Evolutionary conservation across 2,113 vertebrate genomes (phyloP).

Genomic region (Nipponia nippon): DNA sequence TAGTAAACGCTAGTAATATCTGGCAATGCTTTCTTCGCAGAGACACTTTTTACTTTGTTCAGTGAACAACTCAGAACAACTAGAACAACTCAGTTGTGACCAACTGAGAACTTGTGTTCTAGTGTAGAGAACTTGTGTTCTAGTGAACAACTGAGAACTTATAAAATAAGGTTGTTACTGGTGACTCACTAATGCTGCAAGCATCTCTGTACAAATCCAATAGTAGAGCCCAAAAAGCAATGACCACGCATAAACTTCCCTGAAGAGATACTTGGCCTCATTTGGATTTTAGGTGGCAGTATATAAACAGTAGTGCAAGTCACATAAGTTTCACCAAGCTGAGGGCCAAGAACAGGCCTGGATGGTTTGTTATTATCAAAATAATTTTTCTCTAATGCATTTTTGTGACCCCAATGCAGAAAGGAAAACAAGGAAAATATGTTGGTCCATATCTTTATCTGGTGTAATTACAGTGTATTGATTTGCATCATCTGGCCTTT

Average conservation of each 20-base stretch:
- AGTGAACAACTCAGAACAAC: neutral
- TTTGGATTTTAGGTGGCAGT: neutral
- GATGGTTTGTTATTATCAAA: neutral
- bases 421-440: neutral
- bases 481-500: neutral
- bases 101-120: neutral
- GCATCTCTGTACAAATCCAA: neutral
- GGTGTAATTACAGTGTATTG: neutral
- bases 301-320: neutral
- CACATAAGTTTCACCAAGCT: neutral
- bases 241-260: neutral
- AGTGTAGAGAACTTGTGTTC: too few species aligned
- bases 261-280: neutral
- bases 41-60: neutral
- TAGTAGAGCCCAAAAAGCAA: neutral
- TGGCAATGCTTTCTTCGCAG: neutral
- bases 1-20: neutral
- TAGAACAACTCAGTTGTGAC: neutral
- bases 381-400: neutral
- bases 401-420: neutral
- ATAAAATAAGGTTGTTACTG: neutral
- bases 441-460: neutral
- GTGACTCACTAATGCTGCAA: neutral
- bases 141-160: neutral
- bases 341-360: neutral